Conservation (phyloP, 1,140 invertebrate genomes). For the Drosophila kohkoa region DNA sequence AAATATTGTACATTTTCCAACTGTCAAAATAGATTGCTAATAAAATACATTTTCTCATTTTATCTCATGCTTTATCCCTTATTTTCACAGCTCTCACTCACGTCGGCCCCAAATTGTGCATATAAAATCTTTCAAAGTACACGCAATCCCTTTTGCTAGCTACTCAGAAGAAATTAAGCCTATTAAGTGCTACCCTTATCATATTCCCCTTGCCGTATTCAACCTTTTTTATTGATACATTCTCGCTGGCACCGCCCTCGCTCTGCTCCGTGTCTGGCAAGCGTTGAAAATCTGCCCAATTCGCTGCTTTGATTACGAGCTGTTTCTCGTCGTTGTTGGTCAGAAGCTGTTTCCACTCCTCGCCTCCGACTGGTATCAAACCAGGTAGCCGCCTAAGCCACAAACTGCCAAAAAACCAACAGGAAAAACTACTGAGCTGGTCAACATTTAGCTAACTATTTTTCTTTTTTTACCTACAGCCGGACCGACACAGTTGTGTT, state of each 20-base stretch:
- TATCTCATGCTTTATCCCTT: neutral
- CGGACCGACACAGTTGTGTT: constrained; percentile 25
- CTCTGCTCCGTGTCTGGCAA: constrained; percentile 3
- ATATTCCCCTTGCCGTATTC: neutral
- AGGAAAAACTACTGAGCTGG: constrained; percentile 56
- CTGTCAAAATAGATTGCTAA: too few relatives aligned
- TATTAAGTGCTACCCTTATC: constrained; percentile 20
- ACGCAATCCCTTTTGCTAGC: neutral
- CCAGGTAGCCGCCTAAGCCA: constrained; percentile 1
- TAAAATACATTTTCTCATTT: neutral
- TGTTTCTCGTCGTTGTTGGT: constrained; percentile 33
- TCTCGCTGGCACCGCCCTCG: neutral
- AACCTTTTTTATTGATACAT: constrained; percentile 7
- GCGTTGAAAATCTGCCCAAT: constrained; percentile 69
- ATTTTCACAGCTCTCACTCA: neutral
- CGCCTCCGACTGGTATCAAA: neutral
- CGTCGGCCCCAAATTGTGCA: neutral
- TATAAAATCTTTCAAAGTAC: neutral
- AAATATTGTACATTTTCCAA: too few relatives aligned
- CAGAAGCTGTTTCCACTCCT: neutral
- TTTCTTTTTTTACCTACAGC: constrained; percentile 36
- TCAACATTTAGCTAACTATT: constrained; percentile 74
- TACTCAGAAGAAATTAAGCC: constrained; percentile 6
- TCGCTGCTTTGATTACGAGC: constrained; percentile 67
- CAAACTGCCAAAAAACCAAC: constrained; percentile 34